phyloP scores from a whole-genome alignment of 2,888 invertebrate genomes.

The Oscheius myriophilus region DNA sequence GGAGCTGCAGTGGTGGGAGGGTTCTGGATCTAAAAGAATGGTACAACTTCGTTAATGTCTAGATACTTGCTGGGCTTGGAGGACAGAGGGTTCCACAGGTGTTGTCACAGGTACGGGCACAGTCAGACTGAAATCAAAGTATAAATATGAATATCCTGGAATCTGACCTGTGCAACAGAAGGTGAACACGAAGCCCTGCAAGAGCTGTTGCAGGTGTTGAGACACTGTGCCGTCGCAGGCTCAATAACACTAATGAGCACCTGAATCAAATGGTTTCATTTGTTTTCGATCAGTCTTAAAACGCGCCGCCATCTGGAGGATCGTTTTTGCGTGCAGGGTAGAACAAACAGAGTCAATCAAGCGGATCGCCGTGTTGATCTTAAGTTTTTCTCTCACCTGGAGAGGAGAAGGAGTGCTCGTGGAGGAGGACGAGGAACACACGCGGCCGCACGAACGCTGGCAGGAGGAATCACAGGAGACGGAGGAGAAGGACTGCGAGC shows the following conservation, averaged over 20 bases:
- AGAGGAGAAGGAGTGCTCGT: slow-evolving; percentile 30
- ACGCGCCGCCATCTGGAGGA: slow-evolving; percentile 17
- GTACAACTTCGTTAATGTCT: not conserved
- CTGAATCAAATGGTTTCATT: slow-evolving; percentile 4
- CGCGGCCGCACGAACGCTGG: slow-evolving; percentile 16
- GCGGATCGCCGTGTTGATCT: slow-evolving; percentile 18
- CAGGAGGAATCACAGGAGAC: slow-evolving; percentile 24
- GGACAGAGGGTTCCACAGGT: slow-evolving; percentile 29
- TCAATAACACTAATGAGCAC: slow-evolving; percentile 19
- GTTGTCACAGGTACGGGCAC: slow-evolving; percentile 21
- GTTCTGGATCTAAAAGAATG: slow-evolving; percentile 2
- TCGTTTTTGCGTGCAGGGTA: slow-evolving; percentile 23
- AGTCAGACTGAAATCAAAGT: not conserved
- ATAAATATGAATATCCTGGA: too few relatives aligned
- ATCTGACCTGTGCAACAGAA: not conserved
- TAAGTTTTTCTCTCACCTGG: slow-evolving; percentile 29
- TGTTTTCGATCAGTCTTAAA: not conserved
- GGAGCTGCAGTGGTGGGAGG: not conserved
- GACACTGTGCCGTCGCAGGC: slow-evolving; percentile 18
- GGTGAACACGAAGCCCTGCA: slow-evolving; percentile 18
- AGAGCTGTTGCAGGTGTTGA: slow-evolving; percentile 15
- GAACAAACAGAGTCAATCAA: slow-evolving; percentile 25
- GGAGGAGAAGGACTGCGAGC: slow-evolving; percentile 13
- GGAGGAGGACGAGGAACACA: slow-evolving; percentile 16
- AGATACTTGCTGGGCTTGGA: not conserved